A percentile compares a stretch with the other conserved stretches of the same genome.
phyloP scores from a whole-genome alignment of 2,888 invertebrate species.

The Dryobota labecula region DNA sequence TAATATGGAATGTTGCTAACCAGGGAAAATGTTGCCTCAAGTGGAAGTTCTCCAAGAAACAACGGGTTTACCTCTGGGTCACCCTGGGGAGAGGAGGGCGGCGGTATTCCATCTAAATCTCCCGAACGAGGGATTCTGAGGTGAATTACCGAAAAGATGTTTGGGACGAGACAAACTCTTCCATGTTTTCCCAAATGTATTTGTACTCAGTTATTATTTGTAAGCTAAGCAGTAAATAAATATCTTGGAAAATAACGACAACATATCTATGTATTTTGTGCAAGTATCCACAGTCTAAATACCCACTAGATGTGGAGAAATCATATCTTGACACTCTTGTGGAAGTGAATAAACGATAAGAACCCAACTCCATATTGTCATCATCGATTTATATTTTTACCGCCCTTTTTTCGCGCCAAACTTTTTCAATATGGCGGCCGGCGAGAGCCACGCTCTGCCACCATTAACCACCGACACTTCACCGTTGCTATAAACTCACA shows the following conservation, averaged over 20 bases:
- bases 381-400: slow-evolving; percentile 74
- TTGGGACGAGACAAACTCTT: slow-evolving; percentile 74
- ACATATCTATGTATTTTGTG: background rate
- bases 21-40: slow-evolving; percentile 64
- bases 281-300: background rate
- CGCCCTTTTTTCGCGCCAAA: slow-evolving; percentile 88
- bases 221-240: slow-evolving; percentile 17
- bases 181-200: slow-evolving; percentile 66
- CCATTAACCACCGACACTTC: slow-evolving; percentile 91
- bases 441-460: slow-evolving; percentile 88
- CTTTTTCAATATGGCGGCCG: slow-evolving; percentile 90
- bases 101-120: slow-evolving; percentile 86
- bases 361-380: slow-evolving; percentile 63
- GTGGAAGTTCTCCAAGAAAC: slow-evolving; percentile 84
- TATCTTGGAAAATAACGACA: background rate
- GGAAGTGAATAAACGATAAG: slow-evolving; percentile 50
- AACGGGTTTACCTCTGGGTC: slow-evolving; percentile 87
- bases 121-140: slow-evolving; percentile 84
- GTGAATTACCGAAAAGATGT: slow-evolving; percentile 86
- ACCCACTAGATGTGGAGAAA: background rate
- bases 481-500: slow-evolving; percentile 91
- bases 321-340: slow-evolving; percentile 7
- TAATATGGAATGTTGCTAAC: slow-evolving; percentile 62
- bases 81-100: slow-evolving; percentile 82
- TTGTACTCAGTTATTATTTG: slow-evolving; percentile 58